Base-by-base conservation (phyloP, 2,113 vertebrate genomes). In the Phyllostomus discolor region DNA sequence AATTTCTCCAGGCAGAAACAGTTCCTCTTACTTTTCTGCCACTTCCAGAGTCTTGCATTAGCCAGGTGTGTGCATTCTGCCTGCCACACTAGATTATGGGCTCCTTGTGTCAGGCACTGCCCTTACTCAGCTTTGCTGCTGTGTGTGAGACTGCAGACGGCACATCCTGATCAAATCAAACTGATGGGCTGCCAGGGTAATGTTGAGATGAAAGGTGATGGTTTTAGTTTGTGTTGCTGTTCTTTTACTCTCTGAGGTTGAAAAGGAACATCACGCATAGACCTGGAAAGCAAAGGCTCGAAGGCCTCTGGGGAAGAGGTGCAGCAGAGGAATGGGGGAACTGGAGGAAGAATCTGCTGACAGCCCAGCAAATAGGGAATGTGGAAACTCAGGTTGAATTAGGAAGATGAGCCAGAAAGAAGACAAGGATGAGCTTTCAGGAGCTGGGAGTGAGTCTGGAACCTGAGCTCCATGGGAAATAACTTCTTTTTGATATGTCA, bases 311-410 rank as follows among this genome's bases (percentile, higher is more conserved):
- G 10, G n/a, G 62, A 82, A 78, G 43, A 28, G 82, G 22, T 28
- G 43, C 62, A 54, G 31, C 46, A 52, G 73, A 50, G 41, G 78
- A 52, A 64, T 50, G 62, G 33, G 50, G 66, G 52, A 59, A 35
- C 12, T 12, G 31, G 46, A 78, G 70, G 38, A 31, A 46, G 72
- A 62, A 75, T 54, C 88, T 80, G 64, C 80, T 57, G 91, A 94
- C 75, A 79, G 57, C 48, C 54, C 76, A 24, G 48, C 62, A 88
- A 48, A 73, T 3, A 16, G 75, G 59, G 81, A 94, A 88, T 84
- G 67, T 88, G 57, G 91, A 88, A 90, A 76, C 88, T 95, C 88
- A 90, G 84, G 75, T 87, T 73, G 84, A 92, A 70, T 94, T 88
- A 75, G 88, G 88, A 94, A 87, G 90, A 87, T 64, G 64, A 79